Percentiles rank a stretch among this genome's conserved stretches.
Evolutionary conservation across 2,888 invertebrate genomes (phyloP).

Genomic region (Ceriagrion tenellum): DNA sequence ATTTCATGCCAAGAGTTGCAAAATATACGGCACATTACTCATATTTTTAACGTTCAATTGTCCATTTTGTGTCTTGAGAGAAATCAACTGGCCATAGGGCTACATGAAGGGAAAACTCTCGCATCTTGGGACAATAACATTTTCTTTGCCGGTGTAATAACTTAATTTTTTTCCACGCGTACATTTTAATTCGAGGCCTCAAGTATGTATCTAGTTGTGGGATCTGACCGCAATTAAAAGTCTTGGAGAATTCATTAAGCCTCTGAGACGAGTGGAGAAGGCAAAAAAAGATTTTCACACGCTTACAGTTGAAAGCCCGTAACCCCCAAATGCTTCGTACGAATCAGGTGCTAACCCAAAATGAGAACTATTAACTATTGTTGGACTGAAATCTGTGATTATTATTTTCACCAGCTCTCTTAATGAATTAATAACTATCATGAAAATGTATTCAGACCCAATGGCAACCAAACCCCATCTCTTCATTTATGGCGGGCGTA

Average conservation of each 20-base stretch:
- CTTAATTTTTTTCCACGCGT: not conserved
- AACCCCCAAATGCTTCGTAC: no score
- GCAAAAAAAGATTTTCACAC: not conserved
- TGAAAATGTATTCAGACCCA: no score
- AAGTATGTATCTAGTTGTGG: not conserved
- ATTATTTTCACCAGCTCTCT: no score
- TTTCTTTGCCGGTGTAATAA: not conserved
- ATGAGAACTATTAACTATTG: no score
- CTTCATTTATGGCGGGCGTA: no score
- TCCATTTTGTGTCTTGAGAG: not conserved
- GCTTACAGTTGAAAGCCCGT: not conserved
- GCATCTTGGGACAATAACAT: not conserved
- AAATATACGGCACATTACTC: no score
- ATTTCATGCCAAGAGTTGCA: no score
- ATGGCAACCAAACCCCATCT: no score
- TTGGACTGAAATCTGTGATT: no score
- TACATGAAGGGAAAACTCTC: not conserved
- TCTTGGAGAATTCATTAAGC: not conserved
- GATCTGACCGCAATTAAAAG: not conserved
- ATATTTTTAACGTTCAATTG: no score
- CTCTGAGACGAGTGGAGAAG: not conserved
- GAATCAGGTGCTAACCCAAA: no score
- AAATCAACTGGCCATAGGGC: not conserved
- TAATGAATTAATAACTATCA: no score
- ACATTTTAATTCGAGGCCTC: not conserved